Conservation (phyloP, 2,888 invertebrate genomes). For the Heteromyza rotundicornis region DNA sequence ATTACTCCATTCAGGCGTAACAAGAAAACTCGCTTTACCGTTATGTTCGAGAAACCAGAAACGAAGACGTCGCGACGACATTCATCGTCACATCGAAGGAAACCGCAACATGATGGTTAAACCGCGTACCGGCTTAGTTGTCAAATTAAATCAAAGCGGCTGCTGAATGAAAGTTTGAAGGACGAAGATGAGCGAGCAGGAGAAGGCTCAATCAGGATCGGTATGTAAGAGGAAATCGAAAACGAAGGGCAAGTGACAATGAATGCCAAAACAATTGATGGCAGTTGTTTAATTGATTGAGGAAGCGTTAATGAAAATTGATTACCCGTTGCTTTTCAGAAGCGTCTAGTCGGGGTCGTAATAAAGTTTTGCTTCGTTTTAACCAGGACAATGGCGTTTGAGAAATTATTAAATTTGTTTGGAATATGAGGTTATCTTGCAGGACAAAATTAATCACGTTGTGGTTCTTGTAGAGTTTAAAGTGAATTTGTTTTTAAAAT, state of each 20-base stretch:
- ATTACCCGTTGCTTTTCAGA: conserved; percentile 4
- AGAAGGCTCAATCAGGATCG: not conserved
- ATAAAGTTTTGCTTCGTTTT: too few species aligned
- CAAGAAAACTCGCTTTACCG: conserved; percentile 26
- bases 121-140: conserved; percentile 15
- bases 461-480: too few species aligned
- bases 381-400: too few species aligned
- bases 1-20: conserved; percentile 12
- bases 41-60: not conserved
- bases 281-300: conserved; percentile 30
- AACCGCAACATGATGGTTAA: not conserved
- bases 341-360: not conserved
- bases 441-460: too few species aligned
- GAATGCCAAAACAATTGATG: conserved; percentile 19
- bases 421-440: too few species aligned
- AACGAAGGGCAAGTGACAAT: not conserved
- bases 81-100: not conserved
- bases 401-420: too few species aligned
- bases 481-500: too few species aligned
- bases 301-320: conserved; percentile 30
- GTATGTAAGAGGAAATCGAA: not conserved
- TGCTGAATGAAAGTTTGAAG: too few species aligned
- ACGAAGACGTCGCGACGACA: not conserved
- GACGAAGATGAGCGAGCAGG: too few species aligned
- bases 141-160: conserved; percentile 25